phyloP scores from a whole-genome alignment of 2,888 invertebrate genomes.

The Synergus itoensis region DNA sequence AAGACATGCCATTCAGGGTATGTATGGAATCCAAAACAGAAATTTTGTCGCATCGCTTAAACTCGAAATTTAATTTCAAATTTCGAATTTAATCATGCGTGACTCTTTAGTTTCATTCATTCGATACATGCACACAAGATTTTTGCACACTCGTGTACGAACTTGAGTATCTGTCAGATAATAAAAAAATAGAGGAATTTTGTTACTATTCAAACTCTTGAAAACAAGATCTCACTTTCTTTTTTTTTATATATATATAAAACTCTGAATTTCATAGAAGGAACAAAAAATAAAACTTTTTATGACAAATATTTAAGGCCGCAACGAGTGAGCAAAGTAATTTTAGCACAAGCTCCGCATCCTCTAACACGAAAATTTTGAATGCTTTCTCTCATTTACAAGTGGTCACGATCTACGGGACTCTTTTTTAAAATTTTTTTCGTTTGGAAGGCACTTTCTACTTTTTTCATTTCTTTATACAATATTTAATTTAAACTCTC shows the following conservation, averaged over 20 bases:
- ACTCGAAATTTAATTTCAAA: constrained; percentile 47
- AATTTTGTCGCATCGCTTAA: constrained; percentile 67
- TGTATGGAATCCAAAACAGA: constrained; percentile 77
- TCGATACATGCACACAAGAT: constrained; percentile 50
- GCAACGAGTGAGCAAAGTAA: constrained; percentile 22
- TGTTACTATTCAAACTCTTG: constrained; percentile 42
- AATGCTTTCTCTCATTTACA: constrained; percentile 75
- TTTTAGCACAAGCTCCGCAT: constrained; percentile 42
- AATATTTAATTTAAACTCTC: constrained; percentile 75
- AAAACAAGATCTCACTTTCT: constrained; percentile 13
- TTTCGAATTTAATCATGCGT: constrained; percentile 51
- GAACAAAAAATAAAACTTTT: neutral
- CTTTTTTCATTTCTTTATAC: constrained; percentile 87
- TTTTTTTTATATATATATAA: constrained; percentile 13
- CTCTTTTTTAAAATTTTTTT: constrained; percentile 71
- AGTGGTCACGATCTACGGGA: constrained; percentile 78
- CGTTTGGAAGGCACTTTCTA: constrained; percentile 91
- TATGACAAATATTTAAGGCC: constrained; percentile 52
- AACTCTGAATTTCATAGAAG: constrained; percentile 27
- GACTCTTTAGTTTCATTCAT: constrained; percentile 56
- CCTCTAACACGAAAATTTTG: constrained; percentile 71
- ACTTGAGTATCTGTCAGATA: constrained; percentile 4
- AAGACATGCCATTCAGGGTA: constrained; percentile 87
- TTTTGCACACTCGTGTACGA: constrained; percentile 20
- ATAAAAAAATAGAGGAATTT: constrained; percentile 47